Evolutionary conservation across 2,888 invertebrate species (phyloP).

Genomic region (Yponomeuta evonymella): DNA sequence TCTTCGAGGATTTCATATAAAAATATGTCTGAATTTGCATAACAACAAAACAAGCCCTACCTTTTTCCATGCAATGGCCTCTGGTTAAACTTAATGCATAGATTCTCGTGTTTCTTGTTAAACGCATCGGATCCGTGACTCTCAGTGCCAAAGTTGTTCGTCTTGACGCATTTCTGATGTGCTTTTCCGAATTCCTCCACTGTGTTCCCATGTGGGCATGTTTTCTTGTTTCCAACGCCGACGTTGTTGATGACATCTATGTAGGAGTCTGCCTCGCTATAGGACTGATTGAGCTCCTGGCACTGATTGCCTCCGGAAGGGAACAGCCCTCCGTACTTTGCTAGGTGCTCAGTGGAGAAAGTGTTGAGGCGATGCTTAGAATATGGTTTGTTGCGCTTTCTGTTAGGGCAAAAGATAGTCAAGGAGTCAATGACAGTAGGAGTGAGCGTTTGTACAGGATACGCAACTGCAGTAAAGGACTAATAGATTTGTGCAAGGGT

Average conservation of each 20-base stretch:
- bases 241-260: slow-evolving; percentile 61
- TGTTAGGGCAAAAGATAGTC: slow-evolving; percentile 47
- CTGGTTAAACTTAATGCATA: slow-evolving; percentile 72
- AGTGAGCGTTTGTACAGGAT: neutral
- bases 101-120: slow-evolving; percentile 66
- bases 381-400: slow-evolving; percentile 73
- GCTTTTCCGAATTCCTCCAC: slow-evolving; percentile 71
- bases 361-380: slow-evolving; percentile 73
- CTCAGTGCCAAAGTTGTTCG: slow-evolving; percentile 39
- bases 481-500: neutral
- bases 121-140: slow-evolving; percentile 42
- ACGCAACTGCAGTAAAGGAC: neutral
- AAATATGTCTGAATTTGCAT: neutral
- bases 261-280: slow-evolving; percentile 68
- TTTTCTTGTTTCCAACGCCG: slow-evolving; percentile 40
- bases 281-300: slow-evolving; percentile 67
- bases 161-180: slow-evolving; percentile 67
- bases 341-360: slow-evolving; percentile 71
- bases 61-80: slow-evolving; percentile 61
- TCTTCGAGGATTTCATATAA: slow-evolving; percentile 21
- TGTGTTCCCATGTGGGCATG: slow-evolving; percentile 65
- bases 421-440: slow-evolving; percentile 2
- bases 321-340: slow-evolving; percentile 68
- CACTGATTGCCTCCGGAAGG: slow-evolving; percentile 69
- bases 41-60: slow-evolving; percentile 33